Conservation (phyloP, 2,797 vertebrate species). For the Macroramphosus scolopax region DNA sequence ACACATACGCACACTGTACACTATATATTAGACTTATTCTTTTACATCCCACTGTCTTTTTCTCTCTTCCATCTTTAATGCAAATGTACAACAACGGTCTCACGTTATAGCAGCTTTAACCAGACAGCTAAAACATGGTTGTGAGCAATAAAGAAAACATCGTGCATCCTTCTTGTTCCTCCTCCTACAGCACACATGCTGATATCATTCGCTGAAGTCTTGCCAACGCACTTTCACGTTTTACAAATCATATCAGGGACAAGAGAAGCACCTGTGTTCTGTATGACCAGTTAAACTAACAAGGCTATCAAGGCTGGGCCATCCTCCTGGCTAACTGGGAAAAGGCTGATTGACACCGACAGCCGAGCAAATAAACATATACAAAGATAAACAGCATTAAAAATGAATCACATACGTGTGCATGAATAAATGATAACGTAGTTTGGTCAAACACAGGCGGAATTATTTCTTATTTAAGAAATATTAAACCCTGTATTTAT, state of each 20-base stretch:
- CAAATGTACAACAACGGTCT: too few species aligned
- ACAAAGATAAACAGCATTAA: constrained; percentile 67
- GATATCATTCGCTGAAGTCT: constrained; percentile 9
- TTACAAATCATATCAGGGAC: constrained; percentile 6
- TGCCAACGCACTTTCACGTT: neutral
- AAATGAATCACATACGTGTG: constrained; percentile 57
- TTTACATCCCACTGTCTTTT: too few species aligned
- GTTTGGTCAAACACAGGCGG: constrained; percentile 39
- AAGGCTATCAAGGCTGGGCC: neutral
- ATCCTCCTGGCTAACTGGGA: neutral
- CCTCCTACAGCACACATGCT: constrained; percentile 4
- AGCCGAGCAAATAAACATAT: constrained; percentile 60
- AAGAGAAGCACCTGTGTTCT: constrained; percentile 15
- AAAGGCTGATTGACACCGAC: constrained; percentile 30
- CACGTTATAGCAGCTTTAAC: constrained; percentile 7
- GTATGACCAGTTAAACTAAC: constrained; percentile 4
- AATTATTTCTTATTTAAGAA: constrained; percentile 62
- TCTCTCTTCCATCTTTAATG: constrained; percentile 1
- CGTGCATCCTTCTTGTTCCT: neutral
- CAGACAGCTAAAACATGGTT: constrained; percentile 6
- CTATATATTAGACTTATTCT: too few species aligned
- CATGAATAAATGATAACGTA: constrained; percentile 60
- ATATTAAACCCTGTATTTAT: constrained; percentile 47
- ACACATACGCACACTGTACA: too few species aligned
- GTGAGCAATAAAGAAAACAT: constrained; percentile 10